These are phyloP conservation scores for Cygnus buccinator DNA, from an alignment of 2,113 vertebrate species.

Conservation along the genomic window DNA sequence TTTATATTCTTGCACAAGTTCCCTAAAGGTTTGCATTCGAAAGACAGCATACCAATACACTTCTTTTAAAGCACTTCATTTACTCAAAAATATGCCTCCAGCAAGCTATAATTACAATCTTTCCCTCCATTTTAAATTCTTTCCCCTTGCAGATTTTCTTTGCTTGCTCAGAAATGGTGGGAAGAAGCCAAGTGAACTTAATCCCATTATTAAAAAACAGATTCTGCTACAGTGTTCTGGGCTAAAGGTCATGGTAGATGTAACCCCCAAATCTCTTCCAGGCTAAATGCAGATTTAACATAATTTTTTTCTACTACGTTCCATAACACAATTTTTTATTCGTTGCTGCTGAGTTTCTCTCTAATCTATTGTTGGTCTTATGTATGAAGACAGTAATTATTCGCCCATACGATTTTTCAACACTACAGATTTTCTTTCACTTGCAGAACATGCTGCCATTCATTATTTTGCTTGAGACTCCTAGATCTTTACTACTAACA, in stretches of 20 bases:
- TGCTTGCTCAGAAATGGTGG: conserved; percentile 20
- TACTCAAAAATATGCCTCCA: conserved; percentile 33
- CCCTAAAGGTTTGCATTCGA: conserved; percentile 11
- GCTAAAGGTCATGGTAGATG: background rate
- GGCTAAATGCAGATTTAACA: background rate
- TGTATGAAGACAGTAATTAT: conserved; percentile 9
- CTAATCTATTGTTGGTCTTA: background rate
- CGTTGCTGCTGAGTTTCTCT: conserved; percentile 10
- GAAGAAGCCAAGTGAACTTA: background rate
- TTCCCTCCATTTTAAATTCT: background rate
- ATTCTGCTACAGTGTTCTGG: background rate
- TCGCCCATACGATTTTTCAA: background rate
- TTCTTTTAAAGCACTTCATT: conserved; percentile 32
- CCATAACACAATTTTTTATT: background rate
- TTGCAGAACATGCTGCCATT: background rate
- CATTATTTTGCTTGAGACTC: background rate
- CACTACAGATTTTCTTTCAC: background rate
- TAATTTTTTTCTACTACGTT: background rate
- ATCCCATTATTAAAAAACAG: background rate
- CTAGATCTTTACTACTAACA: background rate
- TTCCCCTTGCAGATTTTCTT: background rate
- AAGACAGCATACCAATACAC: background rate
- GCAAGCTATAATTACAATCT: conserved; percentile 31
- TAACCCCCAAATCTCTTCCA: background rate
- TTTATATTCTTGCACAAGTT: background rate